Evolutionary conservation across 2,113 vertebrate species (phyloP), one percentile per base, ranked within the genome.

Genomic region (Poeciliopsis occidentalis): DNA sequence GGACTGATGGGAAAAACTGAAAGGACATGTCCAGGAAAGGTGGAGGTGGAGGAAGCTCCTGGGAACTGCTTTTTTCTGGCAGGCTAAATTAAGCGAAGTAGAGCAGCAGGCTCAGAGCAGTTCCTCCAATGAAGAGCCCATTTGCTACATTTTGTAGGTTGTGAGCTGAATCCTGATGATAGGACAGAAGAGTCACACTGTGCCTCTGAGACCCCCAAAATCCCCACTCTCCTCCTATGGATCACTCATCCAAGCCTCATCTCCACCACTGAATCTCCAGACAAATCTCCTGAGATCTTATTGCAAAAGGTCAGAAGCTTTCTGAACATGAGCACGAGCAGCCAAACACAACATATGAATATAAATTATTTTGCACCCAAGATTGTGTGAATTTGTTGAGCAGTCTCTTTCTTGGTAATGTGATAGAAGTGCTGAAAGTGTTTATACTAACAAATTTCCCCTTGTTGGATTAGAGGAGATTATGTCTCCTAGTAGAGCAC

Each of bases 1-100:
- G 27, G 44, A 39, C 37, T 39, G 62, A 75, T n/a, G 30, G 74
- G 34, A 61, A 71, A 69, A 72, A 44, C 51, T 69, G 30, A 69
- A 83, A 71, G 54, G 32, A 67, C 44, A 67, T 70, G 61, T 67
- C 57, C 51, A n/a, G 69, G 65, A 91, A 75, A 75, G 72, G 79
- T 84, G 67, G 66, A 81, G n/a, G 71, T 32, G 44, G 70, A 79
- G 71, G 84, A 79, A 68, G 75, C 88, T 78, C 79, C 73, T 51
- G 88, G 92, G 93, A 90, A 71, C 54, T 24, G 71, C 68, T 63
- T 80, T 80, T 79, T 76, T 91, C 87, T 91, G 87, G 80, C 84
- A 91, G 91, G 88, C 92, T 93, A 94, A 95, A 94, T 94, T 92
- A 93, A 90, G 91, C 88, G 83, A 79, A 70, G 85, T 88, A 91